These are phyloP conservation scores for Cryptotermes secundus DNA, from an alignment of 1,140 invertebrate species.

Conservation along the genomic window DNA sequence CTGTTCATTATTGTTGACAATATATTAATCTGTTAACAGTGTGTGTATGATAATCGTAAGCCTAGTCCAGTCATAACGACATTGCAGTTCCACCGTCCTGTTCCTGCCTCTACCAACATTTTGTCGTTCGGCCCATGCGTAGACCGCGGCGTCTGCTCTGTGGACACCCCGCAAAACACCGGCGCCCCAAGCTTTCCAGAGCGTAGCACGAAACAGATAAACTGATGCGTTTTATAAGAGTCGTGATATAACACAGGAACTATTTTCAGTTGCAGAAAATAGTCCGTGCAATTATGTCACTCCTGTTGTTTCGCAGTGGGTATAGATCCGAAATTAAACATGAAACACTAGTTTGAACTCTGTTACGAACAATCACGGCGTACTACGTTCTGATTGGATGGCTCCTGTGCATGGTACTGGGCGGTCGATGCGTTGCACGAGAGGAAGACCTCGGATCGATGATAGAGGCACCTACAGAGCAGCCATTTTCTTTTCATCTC, in stretches of 20 bases:
- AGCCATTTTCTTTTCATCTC: constrained; percentile 27
- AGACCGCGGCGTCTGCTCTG: too few relatives aligned
- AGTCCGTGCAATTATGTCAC: background rate
- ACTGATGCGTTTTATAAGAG: background rate
- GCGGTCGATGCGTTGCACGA: background rate
- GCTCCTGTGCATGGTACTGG: background rate
- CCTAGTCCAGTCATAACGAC: too few relatives aligned
- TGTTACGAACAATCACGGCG: background rate
- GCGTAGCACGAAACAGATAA: too few relatives aligned
- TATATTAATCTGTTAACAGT: too few relatives aligned
- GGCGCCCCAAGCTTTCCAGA: too few relatives aligned
- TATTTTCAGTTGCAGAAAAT: background rate
- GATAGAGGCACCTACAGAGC: background rate
- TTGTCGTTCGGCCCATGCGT: too few relatives aligned
- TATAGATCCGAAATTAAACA: constrained; percentile 2
- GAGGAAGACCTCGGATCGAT: constrained; percentile 14
- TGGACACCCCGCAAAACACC: too few relatives aligned
- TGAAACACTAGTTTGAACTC: background rate
- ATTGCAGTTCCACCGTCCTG: too few relatives aligned
- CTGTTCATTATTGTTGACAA: too few relatives aligned
- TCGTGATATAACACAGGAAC: background rate
- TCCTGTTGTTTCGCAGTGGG: background rate
- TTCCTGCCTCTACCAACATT: too few relatives aligned
- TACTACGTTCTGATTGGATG: background rate
- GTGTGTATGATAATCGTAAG: too few relatives aligned